Evolutionary conservation across 2,113 vertebrate species (phyloP), one percentile per base, ranked within the genome.

Genomic region (Scomber colias): DNA sequence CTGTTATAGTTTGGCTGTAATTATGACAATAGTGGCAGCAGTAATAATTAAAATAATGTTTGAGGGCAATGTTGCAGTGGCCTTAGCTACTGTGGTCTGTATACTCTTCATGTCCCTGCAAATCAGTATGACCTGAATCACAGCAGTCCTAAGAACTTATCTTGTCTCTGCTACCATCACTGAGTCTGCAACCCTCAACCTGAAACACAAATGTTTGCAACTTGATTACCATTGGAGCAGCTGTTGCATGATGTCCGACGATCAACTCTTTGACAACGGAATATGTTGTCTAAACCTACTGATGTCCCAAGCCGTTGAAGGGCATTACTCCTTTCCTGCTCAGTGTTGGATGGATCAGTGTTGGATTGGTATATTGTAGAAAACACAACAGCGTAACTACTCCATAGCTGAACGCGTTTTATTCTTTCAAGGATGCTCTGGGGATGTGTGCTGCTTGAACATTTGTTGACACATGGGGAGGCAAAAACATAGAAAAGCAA

Each of bases 381-480:
- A 57, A 82, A 82, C 24, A 82, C 73, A 17, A 82, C 0, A 14
- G 49, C 73, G 8, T 66, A 44, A 2, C 46, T 30, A 0, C 1
- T 13, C 79, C 79, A 82, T 0, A 10, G 11, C 16, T 0, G 0
- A 40, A 82, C 54, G 5, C 1, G 0, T 0, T 24, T 19, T 0
- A 82, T 19, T 1, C 14, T 19, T 0, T 21, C 0, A 1, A 82
- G 67, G 63, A 82, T 82, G n/a, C 0, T 77, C 8, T 0, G 0
- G 0, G 0, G 0, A 12, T 0, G 12, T 6, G 0, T 0, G 6
- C 5, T 0, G 1, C 0, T 53, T 17, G 72, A 4, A 16, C 80
- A 82, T 16, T 4, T 44, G 0, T 3, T 0, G 5, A 0, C 19
- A 51, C 80, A 82, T 1, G 73, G 80, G 3, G 80, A 46, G 50